These are phyloP conservation scores for Cordylochernes scorpioides DNA, from an alignment of 2,888 invertebrate species.

Conservation along the genomic window DNA sequence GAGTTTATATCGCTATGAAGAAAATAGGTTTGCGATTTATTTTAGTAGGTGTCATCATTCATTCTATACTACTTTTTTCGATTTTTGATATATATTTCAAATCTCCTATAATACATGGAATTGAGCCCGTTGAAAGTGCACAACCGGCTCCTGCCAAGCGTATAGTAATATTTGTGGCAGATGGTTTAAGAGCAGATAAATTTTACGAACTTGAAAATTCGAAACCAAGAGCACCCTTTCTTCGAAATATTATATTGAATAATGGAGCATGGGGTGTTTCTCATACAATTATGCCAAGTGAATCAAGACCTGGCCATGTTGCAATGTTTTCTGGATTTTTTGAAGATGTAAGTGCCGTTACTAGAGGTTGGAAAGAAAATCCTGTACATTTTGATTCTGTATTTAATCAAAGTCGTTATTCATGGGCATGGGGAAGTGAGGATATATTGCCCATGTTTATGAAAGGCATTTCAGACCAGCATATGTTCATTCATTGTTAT, in stretches of 20 bases:
- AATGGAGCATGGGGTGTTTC: constrained; percentile 51
- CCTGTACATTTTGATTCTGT: constrained; percentile 89
- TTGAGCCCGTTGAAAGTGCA: constrained; percentile 24
- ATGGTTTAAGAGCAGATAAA: constrained; percentile 68
- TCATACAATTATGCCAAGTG: constrained; percentile 76
- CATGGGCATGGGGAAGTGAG: constrained; percentile 86
- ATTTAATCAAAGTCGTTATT: constrained; percentile 54
- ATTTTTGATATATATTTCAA: constrained; percentile 80
- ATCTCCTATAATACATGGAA: constrained; percentile 52
- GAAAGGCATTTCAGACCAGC: constrained; percentile 30
- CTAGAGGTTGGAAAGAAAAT: constrained; percentile 80
- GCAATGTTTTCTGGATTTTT: constrained; percentile 84
- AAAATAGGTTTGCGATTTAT: too few species aligned
- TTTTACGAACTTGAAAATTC: constrained; percentile 31
- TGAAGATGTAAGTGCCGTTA: constrained; percentile 89
- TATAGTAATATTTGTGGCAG: constrained; percentile 61
- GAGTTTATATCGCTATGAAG: too few species aligned
- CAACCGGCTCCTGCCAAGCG: constrained; percentile 36
- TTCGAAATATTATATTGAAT: constrained; percentile 32
- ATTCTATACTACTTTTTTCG: constrained; percentile 46
- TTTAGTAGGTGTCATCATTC: constrained; percentile 32
- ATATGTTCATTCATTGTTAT: constrained; percentile 30
- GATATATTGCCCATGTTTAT: constrained; percentile 78
- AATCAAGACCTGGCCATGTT: constrained; percentile 89
- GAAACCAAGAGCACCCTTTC: constrained; percentile 32